These are phyloP conservation scores for Ochropleura leucogaster DNA, from an alignment of 2,888 invertebrate species.

Conservation along the genomic window DNA sequence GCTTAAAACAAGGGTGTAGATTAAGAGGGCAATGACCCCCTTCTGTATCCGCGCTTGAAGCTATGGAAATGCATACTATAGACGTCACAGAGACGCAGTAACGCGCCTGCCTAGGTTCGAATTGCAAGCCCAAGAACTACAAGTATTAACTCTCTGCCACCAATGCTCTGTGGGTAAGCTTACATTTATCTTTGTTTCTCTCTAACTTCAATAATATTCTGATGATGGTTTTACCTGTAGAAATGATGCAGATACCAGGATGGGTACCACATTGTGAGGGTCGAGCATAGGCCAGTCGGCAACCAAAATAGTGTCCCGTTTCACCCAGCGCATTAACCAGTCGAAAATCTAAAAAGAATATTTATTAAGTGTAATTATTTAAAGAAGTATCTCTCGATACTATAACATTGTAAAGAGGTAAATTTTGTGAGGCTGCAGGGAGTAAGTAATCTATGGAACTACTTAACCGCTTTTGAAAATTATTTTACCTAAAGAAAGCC, in stretches of 20 bases:
- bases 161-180: neutral
- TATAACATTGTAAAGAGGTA: no score
- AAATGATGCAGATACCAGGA: constrained; percentile 98
- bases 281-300: constrained; percentile 94
- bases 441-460: no score
- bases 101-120: neutral
- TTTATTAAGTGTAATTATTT: neutral
- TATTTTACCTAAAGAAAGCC: no score
- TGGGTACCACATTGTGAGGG: constrained; percentile 96
- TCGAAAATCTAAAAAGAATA: constrained; percentile 94
- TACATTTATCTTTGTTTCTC: neutral
- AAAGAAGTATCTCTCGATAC: no score
- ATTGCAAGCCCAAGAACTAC: neutral
- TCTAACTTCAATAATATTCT: neutral
- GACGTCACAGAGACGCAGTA: no score
- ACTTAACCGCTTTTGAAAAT: no score
- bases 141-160: neutral
- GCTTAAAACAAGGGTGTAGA: no score
- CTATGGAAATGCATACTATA: no score
- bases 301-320: constrained; percentile 92
- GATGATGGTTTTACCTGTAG: constrained; percentile 88
- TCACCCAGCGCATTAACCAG: constrained; percentile 99
- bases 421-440: no score
- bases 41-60: no score
- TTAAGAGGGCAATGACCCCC: no score